phyloP scores from a whole-genome alignment of 2,113 vertebrate species.

The Semnornis frantzii region DNA sequence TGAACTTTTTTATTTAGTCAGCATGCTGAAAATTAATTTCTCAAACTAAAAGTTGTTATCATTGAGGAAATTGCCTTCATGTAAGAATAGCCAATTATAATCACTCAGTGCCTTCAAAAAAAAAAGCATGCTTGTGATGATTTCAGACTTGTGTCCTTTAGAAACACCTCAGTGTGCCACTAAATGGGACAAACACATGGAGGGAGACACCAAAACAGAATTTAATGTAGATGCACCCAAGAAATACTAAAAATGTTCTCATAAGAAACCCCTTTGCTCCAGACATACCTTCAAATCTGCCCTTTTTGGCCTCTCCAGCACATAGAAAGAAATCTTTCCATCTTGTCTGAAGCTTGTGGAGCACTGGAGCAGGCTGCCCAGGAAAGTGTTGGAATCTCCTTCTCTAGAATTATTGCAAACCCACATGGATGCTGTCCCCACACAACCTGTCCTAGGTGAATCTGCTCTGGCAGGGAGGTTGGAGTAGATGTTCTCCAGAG shows the following conservation, averaged over 20 bases:
- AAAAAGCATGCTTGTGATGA: background rate
- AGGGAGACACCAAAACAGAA: background rate
- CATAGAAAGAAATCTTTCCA: background rate
- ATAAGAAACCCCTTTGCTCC: background rate
- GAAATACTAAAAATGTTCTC: background rate
- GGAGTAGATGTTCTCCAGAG: no score
- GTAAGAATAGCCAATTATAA: background rate
- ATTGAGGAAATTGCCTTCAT: constrained; percentile 15
- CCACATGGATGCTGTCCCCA: no score
- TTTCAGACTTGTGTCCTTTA: background rate
- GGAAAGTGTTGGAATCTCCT: no score
- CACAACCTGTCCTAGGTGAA: no score
- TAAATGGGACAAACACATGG: constrained; percentile 26
- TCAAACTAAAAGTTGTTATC: constrained; percentile 60
- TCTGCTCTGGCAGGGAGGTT: no score
- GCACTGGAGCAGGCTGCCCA: no score
- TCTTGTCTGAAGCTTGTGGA: no score
- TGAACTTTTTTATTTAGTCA: constrained; percentile 59
- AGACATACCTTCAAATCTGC: background rate
- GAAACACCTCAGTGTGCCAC: background rate
- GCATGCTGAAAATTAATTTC: constrained; percentile 65
- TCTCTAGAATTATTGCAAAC: no score
- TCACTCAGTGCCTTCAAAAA: constrained; percentile 15
- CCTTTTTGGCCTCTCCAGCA: background rate
- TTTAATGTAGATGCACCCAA: background rate